Percentiles rank a stretch among this genome's conserved stretches.
These are phyloP conservation scores for Pyxicephalus adspersus DNA, from an alignment of 2,113 vertebrate genomes.

Conservation along the genomic window DNA sequence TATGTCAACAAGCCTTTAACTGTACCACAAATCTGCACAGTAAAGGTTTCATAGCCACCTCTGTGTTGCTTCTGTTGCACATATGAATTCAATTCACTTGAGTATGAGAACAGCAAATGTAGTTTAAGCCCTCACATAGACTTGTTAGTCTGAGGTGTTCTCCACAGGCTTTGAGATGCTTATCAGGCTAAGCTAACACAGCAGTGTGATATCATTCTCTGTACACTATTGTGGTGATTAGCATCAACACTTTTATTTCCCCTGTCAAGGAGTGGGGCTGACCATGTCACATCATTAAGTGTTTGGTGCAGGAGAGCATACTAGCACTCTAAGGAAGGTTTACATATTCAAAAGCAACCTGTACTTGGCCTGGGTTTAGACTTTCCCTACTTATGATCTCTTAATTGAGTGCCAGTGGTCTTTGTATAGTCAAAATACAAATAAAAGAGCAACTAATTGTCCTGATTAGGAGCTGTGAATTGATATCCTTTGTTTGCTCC, in stretches of 20 bases:
- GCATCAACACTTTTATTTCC: conserved; percentile 42
- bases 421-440: conserved; percentile 8
- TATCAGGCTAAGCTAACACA: conserved; percentile 18
- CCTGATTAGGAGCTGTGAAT: conserved; percentile 34
- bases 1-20: too few relatives aligned
- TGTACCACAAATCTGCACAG: too few relatives aligned
- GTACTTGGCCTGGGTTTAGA: background rate
- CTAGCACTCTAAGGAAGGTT: conserved; percentile 6
- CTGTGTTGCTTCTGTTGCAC: background rate
- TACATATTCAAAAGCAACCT: background rate
- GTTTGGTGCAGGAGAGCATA: conserved; percentile 3
- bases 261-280: background rate
- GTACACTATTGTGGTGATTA: conserved; percentile 35
- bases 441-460: conserved; percentile 33
- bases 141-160: background rate
- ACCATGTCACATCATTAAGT: conserved; percentile 26
- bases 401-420: conserved; percentile 27
- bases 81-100: background rate
- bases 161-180: background rate
- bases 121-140: background rate
- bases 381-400: conserved; percentile 35
- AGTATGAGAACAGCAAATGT: background rate
- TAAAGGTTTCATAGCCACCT: too few relatives aligned
- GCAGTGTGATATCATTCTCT: background rate
- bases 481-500: conserved; percentile 28